phyloP scores from a whole-genome alignment of 2,113 vertebrate genomes.

The Leuciscus idus region DNA sequence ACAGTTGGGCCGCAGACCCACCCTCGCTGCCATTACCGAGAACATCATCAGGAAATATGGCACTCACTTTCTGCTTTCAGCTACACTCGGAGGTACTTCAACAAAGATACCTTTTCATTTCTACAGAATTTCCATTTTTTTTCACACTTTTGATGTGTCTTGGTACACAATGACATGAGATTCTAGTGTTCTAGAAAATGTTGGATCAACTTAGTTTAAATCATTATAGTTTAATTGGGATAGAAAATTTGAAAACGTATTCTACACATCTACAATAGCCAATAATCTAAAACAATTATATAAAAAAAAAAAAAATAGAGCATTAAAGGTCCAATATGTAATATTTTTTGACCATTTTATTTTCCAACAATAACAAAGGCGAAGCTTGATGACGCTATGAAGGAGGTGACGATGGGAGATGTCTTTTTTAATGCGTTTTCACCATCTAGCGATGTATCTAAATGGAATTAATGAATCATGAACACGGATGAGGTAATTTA shows the following conservation, averaged over 20 bases:
- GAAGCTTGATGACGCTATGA: no score
- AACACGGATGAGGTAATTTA: no score
- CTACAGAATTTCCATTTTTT: not conserved
- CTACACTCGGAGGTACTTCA: constrained; percentile 80
- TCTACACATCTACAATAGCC: no score
- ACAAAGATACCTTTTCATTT: not conserved
- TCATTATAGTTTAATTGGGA: not conserved
- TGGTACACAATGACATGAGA: not conserved
- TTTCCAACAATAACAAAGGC: no score
- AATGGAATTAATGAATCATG: no score
- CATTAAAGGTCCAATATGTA: no score
- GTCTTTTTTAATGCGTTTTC: no score
- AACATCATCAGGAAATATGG: constrained; percentile 83
- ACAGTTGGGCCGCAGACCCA: constrained; percentile 81
- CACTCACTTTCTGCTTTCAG: constrained; percentile 82
- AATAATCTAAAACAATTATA: no score
- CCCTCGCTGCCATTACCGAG: constrained; percentile 76
- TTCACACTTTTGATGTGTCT: not conserved
- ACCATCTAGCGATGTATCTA: no score
- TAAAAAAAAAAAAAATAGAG: no score
- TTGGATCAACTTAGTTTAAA: not conserved
- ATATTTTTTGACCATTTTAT: no score
- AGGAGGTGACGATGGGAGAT: no score
- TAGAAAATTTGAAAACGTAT: not conserved
- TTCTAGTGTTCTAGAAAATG: not conserved